Evolutionary conservation across 2,113 vertebrate species (phyloP).

Genomic region (Taxidea taxus): DNA sequence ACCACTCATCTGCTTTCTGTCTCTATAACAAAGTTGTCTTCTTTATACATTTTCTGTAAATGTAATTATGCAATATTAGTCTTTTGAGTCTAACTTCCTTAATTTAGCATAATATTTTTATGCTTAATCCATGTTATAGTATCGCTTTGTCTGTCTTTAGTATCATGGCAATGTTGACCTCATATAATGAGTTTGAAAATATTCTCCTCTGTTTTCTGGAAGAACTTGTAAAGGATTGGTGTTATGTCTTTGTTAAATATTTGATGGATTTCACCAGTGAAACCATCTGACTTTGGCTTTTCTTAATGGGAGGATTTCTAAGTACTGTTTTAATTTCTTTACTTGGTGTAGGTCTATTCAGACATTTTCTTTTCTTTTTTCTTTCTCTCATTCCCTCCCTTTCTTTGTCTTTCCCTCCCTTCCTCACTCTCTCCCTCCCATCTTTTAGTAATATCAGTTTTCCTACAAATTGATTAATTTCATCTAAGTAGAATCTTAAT

Average conservation of each 20-base stretch:
- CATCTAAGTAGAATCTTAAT: not conserved
- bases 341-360: not conserved
- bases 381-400: not conserved
- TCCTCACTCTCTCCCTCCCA: not conserved
- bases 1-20: not conserved
- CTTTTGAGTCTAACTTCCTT: not conserved
- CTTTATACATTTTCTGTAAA: not conserved
- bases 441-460: not conserved
- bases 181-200: not conserved
- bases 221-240: not conserved
- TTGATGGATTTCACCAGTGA: not conserved
- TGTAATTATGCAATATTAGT: not conserved
- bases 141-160: not conserved
- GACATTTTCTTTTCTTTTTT: not conserved
- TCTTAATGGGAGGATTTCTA: not conserved
- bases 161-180: not conserved
- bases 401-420: too few relatives aligned
- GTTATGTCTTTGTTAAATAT: not conserved
- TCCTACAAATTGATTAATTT: not conserved
- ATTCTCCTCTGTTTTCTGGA: not conserved
- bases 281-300: not conserved
- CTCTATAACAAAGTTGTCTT: not conserved
- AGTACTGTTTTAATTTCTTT: not conserved
- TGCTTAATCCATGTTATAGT: not conserved
- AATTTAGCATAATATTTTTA: not conserved